Conservation (phyloP, 1,140 invertebrate genomes). For the Ceratosolen solmsi region DNA sequence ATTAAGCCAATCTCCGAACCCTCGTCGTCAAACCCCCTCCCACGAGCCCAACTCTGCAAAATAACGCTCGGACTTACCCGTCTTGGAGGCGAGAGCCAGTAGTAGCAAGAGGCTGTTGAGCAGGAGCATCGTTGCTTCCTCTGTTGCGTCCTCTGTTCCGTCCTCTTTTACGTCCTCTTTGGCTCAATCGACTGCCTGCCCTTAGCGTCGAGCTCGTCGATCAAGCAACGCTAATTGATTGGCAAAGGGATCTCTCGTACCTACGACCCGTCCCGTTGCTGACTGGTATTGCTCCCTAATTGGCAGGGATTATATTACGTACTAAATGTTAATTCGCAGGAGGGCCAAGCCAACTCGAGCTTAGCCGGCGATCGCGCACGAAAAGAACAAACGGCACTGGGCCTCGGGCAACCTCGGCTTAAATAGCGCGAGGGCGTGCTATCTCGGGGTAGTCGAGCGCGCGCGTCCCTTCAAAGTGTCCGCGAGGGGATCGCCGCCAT, state of each 20-base stretch:
- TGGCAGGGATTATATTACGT: too few species aligned
- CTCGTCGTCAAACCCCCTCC: too few species aligned
- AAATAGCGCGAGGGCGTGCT: background rate
- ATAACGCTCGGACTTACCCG: constrained; percentile 61
- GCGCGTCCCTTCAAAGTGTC: background rate
- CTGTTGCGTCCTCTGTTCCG: too few species aligned
- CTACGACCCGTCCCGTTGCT: background rate
- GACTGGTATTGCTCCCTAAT: background rate
- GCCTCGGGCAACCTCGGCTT: background rate
- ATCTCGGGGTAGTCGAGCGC: too few species aligned
- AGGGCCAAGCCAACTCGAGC: too few species aligned
- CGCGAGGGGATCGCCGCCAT: background rate
- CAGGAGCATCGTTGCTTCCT: constrained; percentile 57
- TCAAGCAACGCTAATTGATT: constrained; percentile 19
- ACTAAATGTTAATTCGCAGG: too few species aligned
- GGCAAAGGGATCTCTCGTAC: constrained; percentile 24
- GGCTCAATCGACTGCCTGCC: too few species aligned
- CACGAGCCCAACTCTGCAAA: too few species aligned
- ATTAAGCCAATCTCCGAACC: too few species aligned
- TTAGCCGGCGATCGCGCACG: background rate
- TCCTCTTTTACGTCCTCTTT: too few species aligned
- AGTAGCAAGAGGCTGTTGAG: constrained; percentile 58
- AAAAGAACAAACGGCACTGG: constrained; percentile 2
- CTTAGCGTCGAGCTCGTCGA: constrained; percentile 17
- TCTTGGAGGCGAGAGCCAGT: constrained; percentile 59